Evolutionary conservation across 2,113 vertebrate species (phyloP), one percentile per base, ranked within the genome.

Genomic region (Myanophis thanlyinensis): DNA sequence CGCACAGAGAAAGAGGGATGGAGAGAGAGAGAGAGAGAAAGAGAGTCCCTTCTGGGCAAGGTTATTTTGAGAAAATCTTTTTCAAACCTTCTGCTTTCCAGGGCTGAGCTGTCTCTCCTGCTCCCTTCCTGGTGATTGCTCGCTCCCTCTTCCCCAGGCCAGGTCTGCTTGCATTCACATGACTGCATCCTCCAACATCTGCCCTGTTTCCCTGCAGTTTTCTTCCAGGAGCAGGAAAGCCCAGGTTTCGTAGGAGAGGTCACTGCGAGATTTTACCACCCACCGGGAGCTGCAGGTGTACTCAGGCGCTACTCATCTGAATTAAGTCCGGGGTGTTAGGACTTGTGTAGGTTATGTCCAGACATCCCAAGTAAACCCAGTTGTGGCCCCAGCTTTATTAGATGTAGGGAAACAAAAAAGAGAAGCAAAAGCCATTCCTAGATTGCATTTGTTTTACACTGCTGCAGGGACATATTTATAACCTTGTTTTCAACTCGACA

Each of bases 1-100:
- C n/a, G n/a, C n/a, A 10, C 9, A 59, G 25, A 59, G 56, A 59
- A 1, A 62, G 27, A 56, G 52, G 22, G 5, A 53, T 0, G 12
- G 27, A 62, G 25, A 1, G 1, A 59, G 25, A 23, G 0, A 9
- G 1, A 23, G 10, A 23, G 1, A 12, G 0, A 12, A 10, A 30
- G 56, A 11, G 25, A 11, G 2, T 2, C 1, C 13, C 62, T 35
- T 15, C 30, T 67, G 30, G 73, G 7, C 18, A 40, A 5, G 18
- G 35, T 80, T 44, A 40, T 80, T 80, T 22, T 80, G 73, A 80
- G 35, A 67, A 67, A 22, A 44, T 80, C 35, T 44, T 80, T 40
- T 20, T 80, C 18, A 80, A 20, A 9, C 18, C 35, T 80, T 80
- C 73, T 20, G 15, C 73, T 80, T 80, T 9, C 3, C 18, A 80